Base-by-base conservation (phyloP, 2,113 vertebrate species). In the Lampris incognitus region DNA sequence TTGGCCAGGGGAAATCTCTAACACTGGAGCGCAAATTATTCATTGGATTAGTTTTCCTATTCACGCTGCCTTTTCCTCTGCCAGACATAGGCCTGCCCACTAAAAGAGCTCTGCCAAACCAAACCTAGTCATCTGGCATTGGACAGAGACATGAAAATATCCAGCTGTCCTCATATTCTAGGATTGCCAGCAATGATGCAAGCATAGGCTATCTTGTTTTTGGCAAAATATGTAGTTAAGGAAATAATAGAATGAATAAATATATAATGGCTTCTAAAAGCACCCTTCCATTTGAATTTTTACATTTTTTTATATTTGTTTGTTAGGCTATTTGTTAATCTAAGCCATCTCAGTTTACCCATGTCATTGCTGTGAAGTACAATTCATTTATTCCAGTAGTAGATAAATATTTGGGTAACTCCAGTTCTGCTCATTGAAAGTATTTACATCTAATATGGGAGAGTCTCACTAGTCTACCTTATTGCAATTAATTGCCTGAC, bases 31-130 rank as follows among this genome's bases (percentile, higher is more conserved):
- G 46, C 72, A 84, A 85, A 90, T 87, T 83, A 91, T 87, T 87
- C 61, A 91, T 85, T 83, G 78, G 81, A 74, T 85, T 71, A 61
- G 76, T 81, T 66, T 92, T 89, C 65, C 71, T 80, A 74, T 88
- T 83, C 78, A 79, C 65, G 77, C 76, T 85, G 61, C 61, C 58
- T 83, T 88, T 78, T 86, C 84, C 48, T 81, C 68, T 88, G 78
- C 56, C 72, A 88, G 86, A 78, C 83, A 72, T 68, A 38, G 42
- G 83, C 66, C 79, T 66, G 57, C 64, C 46, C 13, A 11, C 57
- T 39, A 37, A 63, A 39, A 11, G 10, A 64, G 68, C 59, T 60
- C 62, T 77, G 79, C 68, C 83, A 85, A 81, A 80, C 66, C 49
- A 75, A 49, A 73, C 66, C 66, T 60, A 59, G 64, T 86, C 72